A percentile compares a stretch with the other conserved stretches of the same genome.
Conservation (phyloP, 2,113 vertebrate genomes). For the Tinamus guttatus region DNA sequence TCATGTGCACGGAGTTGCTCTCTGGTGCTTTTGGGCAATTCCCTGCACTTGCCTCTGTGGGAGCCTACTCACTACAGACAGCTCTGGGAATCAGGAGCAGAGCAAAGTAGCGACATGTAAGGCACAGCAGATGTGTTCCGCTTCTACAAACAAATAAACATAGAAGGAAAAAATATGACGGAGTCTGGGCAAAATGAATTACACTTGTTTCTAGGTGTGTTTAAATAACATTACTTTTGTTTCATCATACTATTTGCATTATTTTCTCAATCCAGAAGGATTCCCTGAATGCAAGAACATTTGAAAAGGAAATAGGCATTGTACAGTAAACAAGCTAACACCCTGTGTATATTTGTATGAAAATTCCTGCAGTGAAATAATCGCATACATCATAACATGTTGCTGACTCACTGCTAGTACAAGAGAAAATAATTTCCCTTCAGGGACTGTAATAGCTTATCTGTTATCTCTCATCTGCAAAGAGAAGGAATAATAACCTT, state of each 20-base stretch:
- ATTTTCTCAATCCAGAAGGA: neutral
- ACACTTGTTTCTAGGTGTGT: neutral
- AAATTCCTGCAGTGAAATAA: neutral
- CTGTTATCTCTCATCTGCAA: conserved; percentile 11
- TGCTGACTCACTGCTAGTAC: conserved; percentile 17
- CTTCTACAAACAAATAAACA: neutral
- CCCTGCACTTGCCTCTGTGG: accelerated
- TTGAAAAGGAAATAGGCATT: neutral
- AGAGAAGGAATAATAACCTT: conserved; percentile 13
- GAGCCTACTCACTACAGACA: neutral
- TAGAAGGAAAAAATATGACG: neutral
- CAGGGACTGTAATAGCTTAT: neutral
- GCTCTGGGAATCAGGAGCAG: neutral
- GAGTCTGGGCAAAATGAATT: neutral
- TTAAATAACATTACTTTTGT: accelerated
- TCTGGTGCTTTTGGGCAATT: neutral
- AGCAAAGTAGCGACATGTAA: neutral
- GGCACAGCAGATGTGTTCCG: neutral
- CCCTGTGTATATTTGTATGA: neutral
- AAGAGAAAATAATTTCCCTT: conserved; percentile 11
- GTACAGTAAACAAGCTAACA: neutral
- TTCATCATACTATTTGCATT: neutral
- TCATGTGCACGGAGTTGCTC: neutral
- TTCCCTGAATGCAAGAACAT: neutral
- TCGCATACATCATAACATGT: neutral